A percentile compares a stretch with the other conserved stretches of the same genome.
These are phyloP conservation scores for Natrix natrix DNA, from an alignment of 2,797 vertebrate species.

Conservation along the genomic window DNA sequence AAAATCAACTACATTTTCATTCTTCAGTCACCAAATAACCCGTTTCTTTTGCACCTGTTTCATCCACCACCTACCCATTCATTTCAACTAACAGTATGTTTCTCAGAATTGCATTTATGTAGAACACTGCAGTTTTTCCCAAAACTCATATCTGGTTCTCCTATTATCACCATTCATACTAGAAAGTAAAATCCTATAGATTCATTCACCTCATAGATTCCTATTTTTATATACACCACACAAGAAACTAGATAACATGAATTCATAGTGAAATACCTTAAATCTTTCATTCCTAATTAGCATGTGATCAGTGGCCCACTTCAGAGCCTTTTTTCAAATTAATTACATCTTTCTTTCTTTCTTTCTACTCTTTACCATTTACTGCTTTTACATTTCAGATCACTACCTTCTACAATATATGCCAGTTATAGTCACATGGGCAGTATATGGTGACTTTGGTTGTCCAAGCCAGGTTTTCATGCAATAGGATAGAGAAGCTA, in stretches of 20 bases:
- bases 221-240: neutral
- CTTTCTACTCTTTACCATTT: neutral
- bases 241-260: neutral
- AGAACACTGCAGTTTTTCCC: neutral
- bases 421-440: neutral
- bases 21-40: neutral
- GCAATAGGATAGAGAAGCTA: neutral
- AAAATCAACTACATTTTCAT: neutral
- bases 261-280: neutral
- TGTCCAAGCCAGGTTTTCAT: neutral
- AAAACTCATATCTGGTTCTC: neutral
- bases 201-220: neutral
- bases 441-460: neutral
- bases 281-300: neutral
- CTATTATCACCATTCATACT: neutral
- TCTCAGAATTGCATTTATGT: neutral
- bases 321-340: neutral
- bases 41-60: neutral
- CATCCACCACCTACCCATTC: neutral
- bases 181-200: neutral
- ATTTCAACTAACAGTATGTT: neutral
- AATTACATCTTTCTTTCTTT: neutral
- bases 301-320: neutral
- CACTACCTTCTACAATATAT: neutral
- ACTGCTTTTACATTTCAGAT: neutral